Evolutionary conservation across 2,797 vertebrate genomes (phyloP).

Genomic region (Anguilla megastoma): DNA sequence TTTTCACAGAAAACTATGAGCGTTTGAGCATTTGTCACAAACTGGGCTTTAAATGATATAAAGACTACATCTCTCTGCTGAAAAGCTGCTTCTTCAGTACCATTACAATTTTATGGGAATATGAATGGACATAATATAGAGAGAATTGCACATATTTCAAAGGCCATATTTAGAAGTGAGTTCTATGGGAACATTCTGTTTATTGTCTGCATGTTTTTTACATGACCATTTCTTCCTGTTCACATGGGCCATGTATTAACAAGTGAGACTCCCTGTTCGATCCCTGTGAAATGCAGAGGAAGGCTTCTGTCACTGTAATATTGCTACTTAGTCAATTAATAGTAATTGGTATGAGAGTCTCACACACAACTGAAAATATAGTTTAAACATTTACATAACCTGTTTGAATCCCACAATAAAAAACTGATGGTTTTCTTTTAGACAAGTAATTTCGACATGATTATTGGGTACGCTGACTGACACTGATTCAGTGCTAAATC

Average conservation of each 20-base stretch:
- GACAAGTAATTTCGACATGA: not conserved
- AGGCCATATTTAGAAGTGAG: conserved; percentile 6
- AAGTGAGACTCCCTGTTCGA: not conserved
- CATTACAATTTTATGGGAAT: not conserved
- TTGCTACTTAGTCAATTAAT: not conserved
- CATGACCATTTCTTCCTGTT: conserved; percentile 6
- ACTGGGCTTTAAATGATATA: not conserved
- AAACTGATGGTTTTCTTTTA: not conserved
- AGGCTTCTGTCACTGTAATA: not conserved
- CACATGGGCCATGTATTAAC: not conserved
- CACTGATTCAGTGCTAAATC: conserved; percentile 44
- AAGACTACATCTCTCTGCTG: conserved; percentile 11
- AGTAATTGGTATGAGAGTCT: not conserved
- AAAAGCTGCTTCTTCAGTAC: not conserved
- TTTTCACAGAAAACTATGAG: not conserved
- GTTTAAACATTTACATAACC: not conserved
- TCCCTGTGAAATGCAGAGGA: not conserved
- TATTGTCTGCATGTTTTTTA: conserved; percentile 4
- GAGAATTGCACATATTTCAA: not conserved
- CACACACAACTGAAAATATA: not conserved
- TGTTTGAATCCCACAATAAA: not conserved
- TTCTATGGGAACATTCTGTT: conserved; percentile 11
- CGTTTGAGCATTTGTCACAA: not conserved
- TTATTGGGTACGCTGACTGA: conserved; percentile 40
- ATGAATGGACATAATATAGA: conserved; percentile 1